Evolutionary conservation across 2,113 vertebrate genomes (phyloP), one percentile per base, ranked within the genome.

Genomic region (Labrus mixtus): DNA sequence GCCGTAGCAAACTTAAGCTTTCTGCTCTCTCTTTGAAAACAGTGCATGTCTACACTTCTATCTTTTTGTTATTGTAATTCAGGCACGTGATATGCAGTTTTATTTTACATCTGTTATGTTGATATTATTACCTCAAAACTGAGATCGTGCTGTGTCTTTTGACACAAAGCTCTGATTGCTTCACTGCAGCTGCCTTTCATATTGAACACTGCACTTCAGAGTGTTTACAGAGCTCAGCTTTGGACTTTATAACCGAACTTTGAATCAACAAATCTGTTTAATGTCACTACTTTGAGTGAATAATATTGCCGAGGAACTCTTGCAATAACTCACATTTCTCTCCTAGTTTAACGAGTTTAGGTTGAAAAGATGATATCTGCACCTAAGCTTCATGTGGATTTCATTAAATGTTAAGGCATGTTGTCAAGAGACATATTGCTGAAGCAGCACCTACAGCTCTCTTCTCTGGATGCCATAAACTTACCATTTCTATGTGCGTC

Each of bases 191-290:
- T 29, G 45, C 50, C 37, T 65, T 60, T 83, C 11, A 66, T 41
- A 60, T 65, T 54, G 54, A 79, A 63, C 78, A 62, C 17, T 43
- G 45, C 45, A 67, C 66, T 74, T 68, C 41, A 68, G 19, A 57
- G 23, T 81, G 78, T 72, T 81, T 66, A 69, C 64, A 56, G 37
- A 60, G 36, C 41, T 56, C 54, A 37, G 29, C 12, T 41, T 20
- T 25, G 12, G 36, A 67, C 53, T 64, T 61, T 50, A 46, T 60
- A 76, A 23, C 55, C 67, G 68, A 74, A 82, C 41, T 65, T 55
- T 48, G 25, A 81, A 16, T 37, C 10, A 15, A 56, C 64, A 45
- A 75, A 69, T 81, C 67, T 84, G 81, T 81, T 87, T 87, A 53
- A 17, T 76, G 54, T 80, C 73, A 53, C 16, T 80, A 41, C 36